phyloP scores from a whole-genome alignment of 2,797 vertebrate genomes.

The Spea hammondii region DNA sequence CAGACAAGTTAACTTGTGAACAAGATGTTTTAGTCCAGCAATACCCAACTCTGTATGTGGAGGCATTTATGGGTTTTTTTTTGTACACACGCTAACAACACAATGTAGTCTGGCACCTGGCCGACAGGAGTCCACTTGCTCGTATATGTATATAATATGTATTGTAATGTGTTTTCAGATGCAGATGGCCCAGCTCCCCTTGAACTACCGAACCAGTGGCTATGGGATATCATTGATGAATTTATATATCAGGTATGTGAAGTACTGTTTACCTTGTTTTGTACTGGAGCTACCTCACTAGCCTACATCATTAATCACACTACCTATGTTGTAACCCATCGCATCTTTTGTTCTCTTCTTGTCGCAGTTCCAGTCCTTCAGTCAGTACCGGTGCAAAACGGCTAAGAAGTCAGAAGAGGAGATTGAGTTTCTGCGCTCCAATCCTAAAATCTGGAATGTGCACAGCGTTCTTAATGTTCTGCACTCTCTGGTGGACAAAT shows the following conservation, averaged over 20 bases:
- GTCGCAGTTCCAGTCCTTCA: conserved; percentile 95
- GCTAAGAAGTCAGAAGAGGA: conserved; percentile 97
- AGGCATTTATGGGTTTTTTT: too few relatives aligned
- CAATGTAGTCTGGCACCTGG: too few relatives aligned
- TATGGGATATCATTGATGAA: conserved; percentile 99
- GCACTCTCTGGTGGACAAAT: conserved; percentile 96
- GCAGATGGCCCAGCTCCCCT: conserved; percentile 95
- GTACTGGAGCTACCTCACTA: background rate
- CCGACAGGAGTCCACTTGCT: background rate
- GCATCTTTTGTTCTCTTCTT: background rate
- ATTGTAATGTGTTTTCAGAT: conserved; percentile 68
- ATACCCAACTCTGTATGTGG: background rate
- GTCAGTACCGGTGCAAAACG: conserved; percentile 97
- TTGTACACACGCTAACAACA: too few relatives aligned
- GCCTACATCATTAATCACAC: background rate
- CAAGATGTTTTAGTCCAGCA: too few relatives aligned
- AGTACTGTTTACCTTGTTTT: background rate
- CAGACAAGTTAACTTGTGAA: background rate
- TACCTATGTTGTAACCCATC: background rate
- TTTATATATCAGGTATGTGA: conserved; percentile 93
- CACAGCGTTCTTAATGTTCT: conserved; percentile 97
- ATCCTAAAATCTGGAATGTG: conserved; percentile 98
- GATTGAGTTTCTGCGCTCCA: conserved; percentile 94
- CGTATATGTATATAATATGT: background rate
- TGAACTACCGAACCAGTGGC: conserved; percentile 97